Evolutionary conservation across 2,888 invertebrate genomes (phyloP), one percentile per base, ranked within the genome.

Genomic region (Dynastes grantii): DNA sequence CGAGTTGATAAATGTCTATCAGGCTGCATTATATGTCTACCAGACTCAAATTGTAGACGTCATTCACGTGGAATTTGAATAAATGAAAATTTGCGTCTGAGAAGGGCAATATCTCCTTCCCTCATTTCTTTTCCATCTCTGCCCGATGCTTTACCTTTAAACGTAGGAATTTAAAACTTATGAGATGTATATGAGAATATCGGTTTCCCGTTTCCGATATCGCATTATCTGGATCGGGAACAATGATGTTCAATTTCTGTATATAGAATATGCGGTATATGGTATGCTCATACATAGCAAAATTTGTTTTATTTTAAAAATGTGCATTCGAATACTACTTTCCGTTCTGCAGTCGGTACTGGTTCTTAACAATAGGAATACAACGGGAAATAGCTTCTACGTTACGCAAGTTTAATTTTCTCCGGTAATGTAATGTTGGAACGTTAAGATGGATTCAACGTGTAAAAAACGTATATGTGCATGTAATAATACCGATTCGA

Each of bases 11-110:
- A 55, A 16, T 55, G 6, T 16, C 55, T 32, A 32, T 5, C 32
- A 5, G 32, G 32, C 32, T n/a, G n/a, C 55, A 2, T 55, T 22
- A n/a, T 55, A 13, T 22, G 1, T n/a, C 55, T 55, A 55, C 22
- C n/a, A 55, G n/a, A 8, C 53, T 55, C 1, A 16, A 16, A 16
- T 81, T 80, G 78, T 79, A 77, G 77, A 80, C 70, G 80, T 81
- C 80, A 81, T 80, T 80, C 80, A 81, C 78, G 81, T 78, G 80
- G 81, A 81, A 82, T 82, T 82, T 82, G 81, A 81, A 82, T 82
- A 81, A 82, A 81, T 80, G 81, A 80, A 82, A 82, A 82, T 81
- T 81, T 81, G 78, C 79, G 73, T 65, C 32, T 45, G 77, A 9
- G 29, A 53, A 29, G 8, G 2, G 2, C 49, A 37, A 16, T 58